Evolutionary conservation across 2,113 vertebrate genomes (phyloP), one percentile per base, ranked within the genome.

Genomic region (Erythrolamprus reginae): DNA sequence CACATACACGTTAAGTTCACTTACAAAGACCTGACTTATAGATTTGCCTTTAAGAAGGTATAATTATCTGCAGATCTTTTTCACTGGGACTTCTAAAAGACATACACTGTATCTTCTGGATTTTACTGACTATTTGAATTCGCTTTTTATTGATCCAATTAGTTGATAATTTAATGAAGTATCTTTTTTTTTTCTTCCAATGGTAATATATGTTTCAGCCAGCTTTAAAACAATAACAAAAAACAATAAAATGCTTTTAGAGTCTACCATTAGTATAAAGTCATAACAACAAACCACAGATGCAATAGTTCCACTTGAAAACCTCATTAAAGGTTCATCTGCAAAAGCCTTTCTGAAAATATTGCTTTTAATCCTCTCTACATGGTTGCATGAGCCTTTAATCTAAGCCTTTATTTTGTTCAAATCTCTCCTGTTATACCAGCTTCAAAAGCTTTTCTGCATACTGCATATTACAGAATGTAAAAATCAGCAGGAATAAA

Each of bases 211-310:
- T 42, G 42, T 87, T 87, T 55, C 5, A 56, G 61, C 28, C 53
- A 84, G 42, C 82, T 84, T 89, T 58, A 33, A 84, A 77, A 82
- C 47, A 51, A 82, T 87, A 82, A 90, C 53, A 56, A 87, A 90
- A 90, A 87, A 38, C 50, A 87, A 48, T 82, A 82, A 77, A 87
- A 53, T 90, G 24, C 10, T 82, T 42, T 6, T 53, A 53, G 52
- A 86, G 42, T 47, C 45, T 55, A 87, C 24, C 42, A 83, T 15
- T 86, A 33, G 58, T 56, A 56, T 51, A 89, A 83, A 90, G 55
- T 23, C 89, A 77, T 28, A 87, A 38, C 10, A 77, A 56, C 38
- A 87, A 82, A 90, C 28, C 38, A 61, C 42, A 55, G 65, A 85
- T 87, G 17, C 24, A 89, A 26, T 21, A 85, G 26, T 77, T 77